phyloP scores from a whole-genome alignment of 2,113 vertebrate genomes.

The Orientallactaga bullata region DNA sequence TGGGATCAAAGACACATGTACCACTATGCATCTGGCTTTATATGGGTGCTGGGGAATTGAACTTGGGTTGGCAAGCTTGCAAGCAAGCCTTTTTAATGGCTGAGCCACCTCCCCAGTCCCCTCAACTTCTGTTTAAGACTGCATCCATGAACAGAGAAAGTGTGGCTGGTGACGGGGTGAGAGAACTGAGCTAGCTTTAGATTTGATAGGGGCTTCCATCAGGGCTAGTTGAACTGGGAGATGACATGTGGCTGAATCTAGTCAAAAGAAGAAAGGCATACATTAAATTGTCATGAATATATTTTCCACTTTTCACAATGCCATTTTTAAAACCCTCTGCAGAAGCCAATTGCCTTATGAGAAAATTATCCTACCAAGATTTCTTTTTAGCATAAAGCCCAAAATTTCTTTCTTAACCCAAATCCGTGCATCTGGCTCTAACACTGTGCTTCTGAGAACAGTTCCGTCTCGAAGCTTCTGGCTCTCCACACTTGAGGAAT shows the following conservation, averaged over 20 bases:
- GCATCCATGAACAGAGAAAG: conserved; percentile 59
- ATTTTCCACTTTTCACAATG: conserved; percentile 64
- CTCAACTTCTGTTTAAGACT: conserved; percentile 59
- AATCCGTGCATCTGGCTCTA: conserved; percentile 7
- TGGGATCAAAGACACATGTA: too few species aligned
- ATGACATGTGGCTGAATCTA: conserved; percentile 42
- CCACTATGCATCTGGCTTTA: too few species aligned
- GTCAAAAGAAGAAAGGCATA: conserved; percentile 20
- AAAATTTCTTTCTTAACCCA: conserved; percentile 53
- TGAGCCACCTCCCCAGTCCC: too few species aligned
- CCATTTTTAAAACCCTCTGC: conserved; percentile 62
- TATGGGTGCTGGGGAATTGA: too few species aligned
- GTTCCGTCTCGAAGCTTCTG: background rate
- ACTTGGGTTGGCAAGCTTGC: too few species aligned
- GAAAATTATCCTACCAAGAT: conserved; percentile 53
- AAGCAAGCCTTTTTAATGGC: too few species aligned
- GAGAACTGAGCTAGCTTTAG: conserved; percentile 18
- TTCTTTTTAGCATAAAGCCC: conserved; percentile 54
- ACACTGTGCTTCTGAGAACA: background rate
- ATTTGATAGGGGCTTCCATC: conserved; percentile 22
- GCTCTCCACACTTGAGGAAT: conserved; percentile 43
- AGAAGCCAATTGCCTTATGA: conserved; percentile 59
- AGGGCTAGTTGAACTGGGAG: background rate
- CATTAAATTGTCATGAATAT: conserved; percentile 44
- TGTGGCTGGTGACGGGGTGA: background rate